Evolutionary conservation across 2,888 invertebrate genomes (phyloP), one percentile per base, ranked within the genome.

Genomic region (Hydrotaea cyrtoneurina): DNA sequence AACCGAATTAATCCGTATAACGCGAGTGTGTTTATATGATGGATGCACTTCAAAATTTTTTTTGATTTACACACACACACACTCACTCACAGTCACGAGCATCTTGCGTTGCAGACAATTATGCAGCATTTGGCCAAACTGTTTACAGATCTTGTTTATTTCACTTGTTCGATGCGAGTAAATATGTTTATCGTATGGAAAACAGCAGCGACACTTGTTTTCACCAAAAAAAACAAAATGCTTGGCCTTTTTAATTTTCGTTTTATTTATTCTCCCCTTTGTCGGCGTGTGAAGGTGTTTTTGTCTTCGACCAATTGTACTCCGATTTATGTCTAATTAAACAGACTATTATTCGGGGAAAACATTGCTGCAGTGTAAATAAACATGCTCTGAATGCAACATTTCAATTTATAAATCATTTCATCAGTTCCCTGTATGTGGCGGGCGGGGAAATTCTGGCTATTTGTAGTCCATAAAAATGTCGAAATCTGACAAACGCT

Each of bases 1-100:
- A 82, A 82, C 69, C 82, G 46, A 64, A 50, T 76, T 46, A 26
- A 53, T 31, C 62, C 50, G 31, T 53, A 13, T 5, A 31, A n/a
- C n/a, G 75, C 66, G 31, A 53, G 75, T 64, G 31, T 77, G 79
- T 79, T 80, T 83, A 73, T 62, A 81, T 84, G 84, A 84, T 84
- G 84, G 81, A 84, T 81, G 80, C 76, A 78, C 84, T 84, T 84
- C 75, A 84, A 81, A 81, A 78, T 77, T 72, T 71, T 72, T 71
- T 66, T 66, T 66, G 66, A 66, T 66, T 66, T 66, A 66, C 43
- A 19, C 17, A 53, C 53, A 10, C 43, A 43, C 13, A 7, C 10
- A 50, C n/a, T 2, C 50, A 50, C 3, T 1, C n/a, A n/a, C n/a
- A 43, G n/a, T n/a, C n/a, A n/a, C 50, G 50, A 13, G 19, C 19